Conservation (phyloP, 2,113 vertebrate genomes). For the Vanacampus margaritifer region DNA sequence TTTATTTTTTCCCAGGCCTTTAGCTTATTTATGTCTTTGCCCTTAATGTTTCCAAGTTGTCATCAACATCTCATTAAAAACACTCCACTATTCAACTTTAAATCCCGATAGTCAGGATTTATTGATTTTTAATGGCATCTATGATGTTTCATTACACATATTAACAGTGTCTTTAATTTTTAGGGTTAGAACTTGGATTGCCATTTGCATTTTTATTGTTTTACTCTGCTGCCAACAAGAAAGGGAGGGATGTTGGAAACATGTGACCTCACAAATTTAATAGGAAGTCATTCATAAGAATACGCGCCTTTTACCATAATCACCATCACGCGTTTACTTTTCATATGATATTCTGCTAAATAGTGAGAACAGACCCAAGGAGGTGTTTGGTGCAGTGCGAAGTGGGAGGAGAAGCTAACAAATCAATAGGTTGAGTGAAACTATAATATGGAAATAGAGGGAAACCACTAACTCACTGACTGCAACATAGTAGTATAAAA, state of each 20-base stretch:
- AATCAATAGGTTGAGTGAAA: background rate
- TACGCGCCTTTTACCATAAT: background rate
- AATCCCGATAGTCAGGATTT: background rate
- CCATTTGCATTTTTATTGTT: background rate
- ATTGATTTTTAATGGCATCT: background rate
- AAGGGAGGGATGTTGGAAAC: background rate
- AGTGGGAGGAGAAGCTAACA: background rate
- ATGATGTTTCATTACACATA: background rate
- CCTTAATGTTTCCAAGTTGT: background rate
- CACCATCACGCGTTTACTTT: background rate
- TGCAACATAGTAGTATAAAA: background rate
- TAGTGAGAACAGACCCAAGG: background rate
- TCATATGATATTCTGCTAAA: background rate
- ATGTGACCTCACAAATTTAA: background rate
- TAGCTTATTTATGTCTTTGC: slow-evolving; percentile 2
- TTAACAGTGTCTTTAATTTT: background rate
- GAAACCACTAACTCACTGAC: background rate
- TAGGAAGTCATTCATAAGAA: background rate
- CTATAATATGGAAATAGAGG: background rate
- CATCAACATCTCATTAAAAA: background rate
- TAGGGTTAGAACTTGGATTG: background rate
- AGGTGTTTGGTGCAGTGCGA: background rate
- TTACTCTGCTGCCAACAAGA: background rate
- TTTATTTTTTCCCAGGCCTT: background rate
- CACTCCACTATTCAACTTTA: background rate